Evolutionary conservation across 2,797 vertebrate genomes (phyloP), one percentile per base, ranked within the genome.

Genomic region (Mico argentatus): DNA sequence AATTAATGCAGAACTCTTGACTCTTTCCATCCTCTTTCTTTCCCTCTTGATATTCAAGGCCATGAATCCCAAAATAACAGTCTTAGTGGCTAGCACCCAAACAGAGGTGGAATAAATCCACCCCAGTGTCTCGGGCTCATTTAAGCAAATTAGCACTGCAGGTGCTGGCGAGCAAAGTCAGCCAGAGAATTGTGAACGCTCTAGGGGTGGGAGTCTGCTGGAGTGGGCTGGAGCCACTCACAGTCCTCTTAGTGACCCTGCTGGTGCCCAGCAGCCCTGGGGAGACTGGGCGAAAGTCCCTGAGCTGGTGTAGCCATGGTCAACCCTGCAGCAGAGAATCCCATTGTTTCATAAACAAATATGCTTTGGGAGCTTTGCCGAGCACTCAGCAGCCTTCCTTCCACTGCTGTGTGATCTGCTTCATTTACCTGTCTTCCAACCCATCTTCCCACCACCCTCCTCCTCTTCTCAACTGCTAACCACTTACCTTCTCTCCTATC

Each of bases 1-100:
- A 98, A 98, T 97, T 96, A 41, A 85, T 55, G 97, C 97, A 83
- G 83, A 97, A 98, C 97, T 96, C 93, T 93, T 77, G 79, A 92
- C 94, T 98, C 97, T 96, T 96, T 97, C 96, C 96, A 19, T 52
- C 73, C 75, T 94, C 27, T 20, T 97, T 96, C 96, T 94, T 95
- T 94, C 84, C 88, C 98, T 97, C 94, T 94, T 90, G 83, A 61
- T 90, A 89, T 95, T 95, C 95, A 96, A 97, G 95, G 96, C 98
- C 94, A 61, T 90, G 97, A 82, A 90, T 97, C 96, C 95, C 96
- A 77, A 96, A 94, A 97, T 41, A 96, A 80, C 88, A 91, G 82
- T 97, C 91, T 4, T 30, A 61, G 93, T 44, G 95, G 73, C 77
- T 59, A 90, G 83, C 90, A 72, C 88, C 92, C 94, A 82, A 30